phyloP scores from a whole-genome alignment of 2,797 vertebrate species.

The Ataeniobius toweri region DNA sequence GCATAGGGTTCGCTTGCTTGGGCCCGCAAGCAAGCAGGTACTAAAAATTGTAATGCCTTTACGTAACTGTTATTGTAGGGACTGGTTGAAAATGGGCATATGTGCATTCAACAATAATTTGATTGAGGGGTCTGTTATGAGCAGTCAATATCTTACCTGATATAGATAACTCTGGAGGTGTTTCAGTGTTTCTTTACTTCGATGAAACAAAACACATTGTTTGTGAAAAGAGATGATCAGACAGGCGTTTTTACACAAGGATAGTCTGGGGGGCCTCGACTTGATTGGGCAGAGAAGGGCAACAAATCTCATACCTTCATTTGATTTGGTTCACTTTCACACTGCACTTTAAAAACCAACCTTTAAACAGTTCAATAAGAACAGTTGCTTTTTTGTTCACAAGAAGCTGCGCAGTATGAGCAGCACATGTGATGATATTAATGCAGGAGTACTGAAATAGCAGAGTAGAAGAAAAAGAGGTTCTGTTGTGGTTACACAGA shows the following conservation, averaged over 20 bases:
- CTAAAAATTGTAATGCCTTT: too few species aligned
- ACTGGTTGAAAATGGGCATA: too few species aligned
- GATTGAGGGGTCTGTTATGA: not conserved
- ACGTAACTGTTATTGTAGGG: too few species aligned
- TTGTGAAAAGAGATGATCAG: not conserved
- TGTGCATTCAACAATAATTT: not conserved
- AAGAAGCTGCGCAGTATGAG: not conserved
- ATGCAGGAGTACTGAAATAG: not conserved
- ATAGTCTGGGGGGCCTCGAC: not conserved
- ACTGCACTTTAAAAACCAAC: not conserved
- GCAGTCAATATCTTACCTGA: not conserved
- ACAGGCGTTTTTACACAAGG: not conserved
- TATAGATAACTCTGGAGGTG: not conserved
- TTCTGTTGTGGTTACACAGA: not conserved
- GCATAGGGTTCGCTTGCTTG: too few species aligned
- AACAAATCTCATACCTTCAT: not conserved
- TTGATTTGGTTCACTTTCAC: conserved; percentile 5
- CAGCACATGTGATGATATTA: not conserved
- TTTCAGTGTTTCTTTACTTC: too few species aligned
- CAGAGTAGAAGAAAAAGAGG: not conserved
- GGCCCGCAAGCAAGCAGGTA: too few species aligned
- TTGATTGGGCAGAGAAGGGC: not conserved
- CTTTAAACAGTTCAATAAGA: not conserved
- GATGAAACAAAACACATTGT: not conserved
- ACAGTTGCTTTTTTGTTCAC: not conserved